Evolutionary conservation across 1,140 invertebrate genomes (phyloP).

Genomic region (Trachymyrmex cornetzi): DNA sequence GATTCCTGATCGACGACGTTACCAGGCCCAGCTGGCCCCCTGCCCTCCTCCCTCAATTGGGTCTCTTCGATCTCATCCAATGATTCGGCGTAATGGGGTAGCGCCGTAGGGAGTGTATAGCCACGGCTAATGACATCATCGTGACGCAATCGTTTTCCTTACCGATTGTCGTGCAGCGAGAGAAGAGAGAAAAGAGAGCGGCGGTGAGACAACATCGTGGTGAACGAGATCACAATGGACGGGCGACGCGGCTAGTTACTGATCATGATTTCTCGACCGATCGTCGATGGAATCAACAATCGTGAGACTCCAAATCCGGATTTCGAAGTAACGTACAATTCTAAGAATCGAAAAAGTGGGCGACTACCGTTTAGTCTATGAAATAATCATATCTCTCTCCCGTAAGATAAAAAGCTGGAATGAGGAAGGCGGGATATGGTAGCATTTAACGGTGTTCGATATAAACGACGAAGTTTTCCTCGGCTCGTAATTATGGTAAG

Average conservation of each 20-base stretch:
- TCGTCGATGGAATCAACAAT: constrained; percentile 43
- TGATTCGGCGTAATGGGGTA: constrained; percentile 85
- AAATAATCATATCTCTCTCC: neutral
- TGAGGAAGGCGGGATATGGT: neutral
- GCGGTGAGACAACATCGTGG: constrained; percentile 68
- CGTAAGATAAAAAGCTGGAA: neutral
- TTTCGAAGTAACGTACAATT: neutral
- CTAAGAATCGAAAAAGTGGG: neutral
- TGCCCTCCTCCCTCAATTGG: neutral
- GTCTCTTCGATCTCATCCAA: constrained; percentile 75
- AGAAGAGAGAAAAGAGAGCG: neutral
- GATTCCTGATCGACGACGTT: constrained; percentile 25
- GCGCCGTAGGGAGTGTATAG: constrained; percentile 82
- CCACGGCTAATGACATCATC: constrained; percentile 84
- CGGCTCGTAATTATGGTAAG: constrained; percentile 18
- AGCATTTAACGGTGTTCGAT: neutral
- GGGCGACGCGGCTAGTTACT: constrained; percentile 1
- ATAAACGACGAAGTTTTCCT: constrained; percentile 3
- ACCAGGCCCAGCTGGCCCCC: constrained; percentile 12
- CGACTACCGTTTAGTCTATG: constrained; percentile 12
- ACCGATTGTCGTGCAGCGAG: constrained; percentile 73
- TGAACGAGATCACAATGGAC: constrained; percentile 71
- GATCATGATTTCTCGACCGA: constrained; percentile 43
- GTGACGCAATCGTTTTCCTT: constrained; percentile 85
- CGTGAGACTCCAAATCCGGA: constrained; percentile 48